Evolutionary conservation across 2,113 vertebrate species (phyloP), one percentile per base, ranked within the genome.

Genomic region (Nibea coibor): DNA sequence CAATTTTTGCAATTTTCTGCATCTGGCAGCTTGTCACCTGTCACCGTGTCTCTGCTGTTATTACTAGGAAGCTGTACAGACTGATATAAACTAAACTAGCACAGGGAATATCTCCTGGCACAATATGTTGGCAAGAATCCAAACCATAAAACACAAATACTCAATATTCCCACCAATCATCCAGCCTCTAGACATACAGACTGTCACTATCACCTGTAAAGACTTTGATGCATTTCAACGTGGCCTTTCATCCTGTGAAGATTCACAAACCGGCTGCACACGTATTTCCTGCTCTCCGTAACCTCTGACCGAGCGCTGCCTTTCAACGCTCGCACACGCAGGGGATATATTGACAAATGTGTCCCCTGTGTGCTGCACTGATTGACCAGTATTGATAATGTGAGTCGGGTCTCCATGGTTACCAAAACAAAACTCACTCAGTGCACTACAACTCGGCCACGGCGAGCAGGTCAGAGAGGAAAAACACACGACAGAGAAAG

Each of bases 381-480:
- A 92, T 90, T 81, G 84, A 91, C 47, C 74, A 19, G 76, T 88
- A 93, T 91, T 88, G 91, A 91, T 67, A 47, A 70, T 85, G 75
- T 61, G 85, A 83, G 78, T 87, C 65, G 0, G 59, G 59, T 90
- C 63, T 10, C 83, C 74, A 51, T 90, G 88, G 86, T 86, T 61
- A 92, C 88, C 62, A 77, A 81, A 83, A 89, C 82, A 61, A 81
- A 75, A 84, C 70, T 75, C 67, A 78, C 83, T 84, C 66, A 43
- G 47, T 56, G n/a, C 39, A 39, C 47, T 56, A 45, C 53, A 80
- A 82, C 53, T 72, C 24, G 17, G n/a, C 11, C 62, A 22, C 0
- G 0, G 43, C 1, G 16, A 77, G 14, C 31, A 19, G 22, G 72
- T 69, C 79, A 81, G 42, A 80, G 50, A 39, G 39, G n/a, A 57